These are phyloP conservation scores for Scleropages formosus DNA, from an alignment of 2,797 vertebrate species.

Conservation along the genomic window DNA sequence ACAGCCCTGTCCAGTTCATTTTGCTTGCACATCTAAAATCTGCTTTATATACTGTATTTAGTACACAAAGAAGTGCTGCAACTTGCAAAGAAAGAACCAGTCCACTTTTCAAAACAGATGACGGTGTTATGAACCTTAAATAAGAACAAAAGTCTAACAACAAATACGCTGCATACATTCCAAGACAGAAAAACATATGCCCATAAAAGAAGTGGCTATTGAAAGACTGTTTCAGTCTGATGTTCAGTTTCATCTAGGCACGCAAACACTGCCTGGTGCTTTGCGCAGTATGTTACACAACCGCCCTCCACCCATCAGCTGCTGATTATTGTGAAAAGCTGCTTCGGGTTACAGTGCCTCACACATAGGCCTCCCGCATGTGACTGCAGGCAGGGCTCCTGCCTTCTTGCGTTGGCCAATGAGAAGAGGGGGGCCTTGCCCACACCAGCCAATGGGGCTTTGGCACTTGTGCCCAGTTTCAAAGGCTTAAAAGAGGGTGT, in stretches of 20 bases:
- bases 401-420: conserved; percentile 56
- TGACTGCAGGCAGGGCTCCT: conserved; percentile 40
- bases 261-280: neutral
- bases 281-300: conserved; percentile 47
- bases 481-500: conserved; percentile 5
- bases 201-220: neutral
- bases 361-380: neutral
- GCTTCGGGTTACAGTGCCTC: neutral
- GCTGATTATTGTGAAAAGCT: neutral
- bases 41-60: too few relatives aligned
- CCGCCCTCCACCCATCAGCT: conserved; percentile 12
- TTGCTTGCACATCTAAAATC: too few relatives aligned
- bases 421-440: conserved; percentile 53
- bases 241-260: neutral
- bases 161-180: too few relatives aligned
- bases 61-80: too few relatives aligned
- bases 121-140: too few relatives aligned
- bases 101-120: too few relatives aligned
- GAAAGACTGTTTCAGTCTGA: neutral
- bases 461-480: conserved; percentile 17
- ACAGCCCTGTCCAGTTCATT: too few relatives aligned
- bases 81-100: too few relatives aligned
- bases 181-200: neutral
- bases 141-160: too few relatives aligned
- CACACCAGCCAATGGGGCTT: conserved; percentile 52